Base-by-base conservation (phyloP, 2,113 vertebrate species). In the Lucifuga dentata region DNA sequence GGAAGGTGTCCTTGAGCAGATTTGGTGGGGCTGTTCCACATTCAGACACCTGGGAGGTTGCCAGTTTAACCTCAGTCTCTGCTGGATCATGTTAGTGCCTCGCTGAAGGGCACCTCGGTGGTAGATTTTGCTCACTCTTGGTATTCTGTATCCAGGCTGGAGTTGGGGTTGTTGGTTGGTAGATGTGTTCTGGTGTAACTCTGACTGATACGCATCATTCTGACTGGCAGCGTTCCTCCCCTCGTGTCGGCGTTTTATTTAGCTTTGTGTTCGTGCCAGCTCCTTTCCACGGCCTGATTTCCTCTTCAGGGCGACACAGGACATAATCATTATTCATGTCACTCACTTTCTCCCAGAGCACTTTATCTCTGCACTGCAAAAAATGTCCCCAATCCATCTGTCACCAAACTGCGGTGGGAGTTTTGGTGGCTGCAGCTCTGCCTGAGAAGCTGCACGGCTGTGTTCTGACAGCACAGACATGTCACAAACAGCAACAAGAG, bases 291-390 rank as follows among this genome's bases (percentile, higher is more conserved):
- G 52, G 52, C 68, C 64, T 67, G 55, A 55, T 56, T 80, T 74
- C 50, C 38, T 72, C 63, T 63, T 45, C 58, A 66, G 55, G 40
- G 44, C 52, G 5, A 33, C 57, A 62, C 48, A 40, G 19, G 26
- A 55, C 23, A 24, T 23, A 5, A 66, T 44, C 63, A 55, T 55
- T 67, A 63, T 66, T 77, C 60, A 66, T 53, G 45, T 44, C 36
- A 40, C 46, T 56, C 40, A 55, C 20, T 52, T 59, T 36, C 19
- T 59, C 46, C 26, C 61, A 29, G 33, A 55, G 43, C 16, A 58
- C 45, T 57, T 52, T 11, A 45, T 46, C 35, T 32, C n/a, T 17
- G 24, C 53, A 9, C 46, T 55, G 40, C 20, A 65, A 60, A 66
- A 45, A 8, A 40, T 23, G 17, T 23, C 8, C 5, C 1, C 15